Evolutionary conservation across 2,888 invertebrate genomes (phyloP), one percentile per base, ranked within the genome.

Genomic region (Eupithecia centaureata): DNA sequence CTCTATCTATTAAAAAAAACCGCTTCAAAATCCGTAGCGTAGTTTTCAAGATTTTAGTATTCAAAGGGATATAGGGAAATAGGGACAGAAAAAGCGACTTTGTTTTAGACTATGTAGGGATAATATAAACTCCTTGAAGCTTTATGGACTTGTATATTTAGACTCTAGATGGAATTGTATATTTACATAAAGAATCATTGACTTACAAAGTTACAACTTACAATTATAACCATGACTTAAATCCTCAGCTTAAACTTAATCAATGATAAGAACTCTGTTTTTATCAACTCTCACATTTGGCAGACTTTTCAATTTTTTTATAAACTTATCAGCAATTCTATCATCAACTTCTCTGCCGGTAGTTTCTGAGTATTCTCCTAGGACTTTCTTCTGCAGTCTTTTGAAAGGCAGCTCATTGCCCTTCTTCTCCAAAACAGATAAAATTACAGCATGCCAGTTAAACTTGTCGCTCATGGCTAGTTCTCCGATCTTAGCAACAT

Each of bases 311-410:
- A 97, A 79, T 80, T 95, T 96, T 79, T 96, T 97, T 42, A 95
- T 94, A 80, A 97, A 96, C 81, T 96, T 96, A 74, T 95, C 95
- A 61, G 94, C 89, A 77, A 95, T 94, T 80, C 96, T 95, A 73
- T 95, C 95, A 68, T 94, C 90, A 5, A 94, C 87, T 61, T 94
- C 94, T 56, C 86, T 79, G 1, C 93, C 89, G 25, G 94, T 94
- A 30, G 89, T 87, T 77, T 92, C 91, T 38, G 90, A 82, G 71
- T 96, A 97, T 76, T 95, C 95, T 58, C 94, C 94, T 1, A 96
- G 81, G 8, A 97, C 95, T 88, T 97, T 97, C 82, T 96, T 97
- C 77, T 95, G 95, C 22, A 98, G 87, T 78, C 96, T 96, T 79
- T 96, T 96, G 65, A 96, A 83, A 0, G 95, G 94, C 54, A 97